Conservation (phyloP, 2,113 vertebrate genomes). For the Tetrax tetrax region DNA sequence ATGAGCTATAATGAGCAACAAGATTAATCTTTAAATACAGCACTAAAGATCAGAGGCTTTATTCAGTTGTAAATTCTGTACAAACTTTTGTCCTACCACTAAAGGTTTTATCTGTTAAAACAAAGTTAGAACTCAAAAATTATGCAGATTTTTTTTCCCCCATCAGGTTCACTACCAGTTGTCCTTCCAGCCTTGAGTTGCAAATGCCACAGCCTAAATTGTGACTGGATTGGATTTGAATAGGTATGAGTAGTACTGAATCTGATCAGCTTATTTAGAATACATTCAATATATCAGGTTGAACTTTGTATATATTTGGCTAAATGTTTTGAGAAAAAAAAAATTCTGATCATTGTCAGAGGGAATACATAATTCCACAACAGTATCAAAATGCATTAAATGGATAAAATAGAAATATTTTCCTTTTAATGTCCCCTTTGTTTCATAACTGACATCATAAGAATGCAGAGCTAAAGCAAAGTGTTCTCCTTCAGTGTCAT, state of each 20-base stretch:
- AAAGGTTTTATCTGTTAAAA: not conserved
- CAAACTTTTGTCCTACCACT: not conserved
- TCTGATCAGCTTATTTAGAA: not conserved
- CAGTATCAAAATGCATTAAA: not conserved
- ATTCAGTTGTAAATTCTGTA: not conserved
- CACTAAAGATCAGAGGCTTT: not conserved
- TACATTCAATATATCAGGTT: not conserved
- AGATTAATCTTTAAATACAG: not conserved
- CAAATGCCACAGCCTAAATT: not conserved
- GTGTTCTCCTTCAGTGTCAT: not conserved
- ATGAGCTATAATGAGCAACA: not conserved
- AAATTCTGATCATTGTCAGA: not conserved
- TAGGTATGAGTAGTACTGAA: too few relatives aligned
- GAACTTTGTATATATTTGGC: not conserved
- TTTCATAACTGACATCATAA: not conserved
- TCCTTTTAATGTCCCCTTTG: rapidly evolving
- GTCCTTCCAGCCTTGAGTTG: not conserved
- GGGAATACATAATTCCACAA: not conserved
- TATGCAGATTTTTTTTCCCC: too few relatives aligned
- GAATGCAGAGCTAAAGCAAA: not conserved
- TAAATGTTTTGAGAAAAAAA: not conserved
- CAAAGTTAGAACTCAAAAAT: not conserved
- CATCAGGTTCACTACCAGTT: rapidly evolving
- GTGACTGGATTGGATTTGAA: not conserved
- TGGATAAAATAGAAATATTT: not conserved